A percentile compares a stretch with the other conserved stretches of the same genome.
phyloP scores from a whole-genome alignment of 1,140 invertebrate genomes.

The Ostrea denselamellosa region DNA sequence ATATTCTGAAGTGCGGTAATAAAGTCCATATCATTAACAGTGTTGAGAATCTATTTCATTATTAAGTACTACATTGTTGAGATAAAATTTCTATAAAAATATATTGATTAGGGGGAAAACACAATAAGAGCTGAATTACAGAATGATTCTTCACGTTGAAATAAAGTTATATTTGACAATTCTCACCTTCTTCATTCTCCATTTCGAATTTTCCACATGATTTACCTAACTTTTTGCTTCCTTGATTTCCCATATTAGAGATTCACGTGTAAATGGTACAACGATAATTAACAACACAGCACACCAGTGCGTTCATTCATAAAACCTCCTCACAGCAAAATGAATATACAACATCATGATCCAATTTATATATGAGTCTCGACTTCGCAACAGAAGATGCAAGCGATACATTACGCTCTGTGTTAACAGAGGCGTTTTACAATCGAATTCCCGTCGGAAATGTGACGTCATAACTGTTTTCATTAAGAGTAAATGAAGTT shows the following conservation, averaged over 20 bases:
- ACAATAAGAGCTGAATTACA: too few relatives aligned
- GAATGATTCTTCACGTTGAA: too few relatives aligned
- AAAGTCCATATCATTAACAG: too few relatives aligned
- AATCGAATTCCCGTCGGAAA: slow-evolving; percentile 11
- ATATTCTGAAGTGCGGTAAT: too few relatives aligned
- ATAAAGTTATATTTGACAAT: not conserved
- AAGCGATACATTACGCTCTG: not conserved
- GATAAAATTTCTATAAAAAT: too few relatives aligned
- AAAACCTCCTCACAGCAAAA: slow-evolving; percentile 4
- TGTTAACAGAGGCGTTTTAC: slow-evolving; percentile 20
- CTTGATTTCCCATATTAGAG: not conserved
- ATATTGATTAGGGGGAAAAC: too few relatives aligned
- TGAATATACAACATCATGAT: not conserved
- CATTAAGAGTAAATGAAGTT: too few relatives aligned
- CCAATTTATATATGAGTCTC: slow-evolving; percentile 11
- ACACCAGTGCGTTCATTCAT: slow-evolving; percentile 7
- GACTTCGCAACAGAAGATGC: slow-evolving; percentile 8
- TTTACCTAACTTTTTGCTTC: not conserved
- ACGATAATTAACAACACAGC: not conserved
- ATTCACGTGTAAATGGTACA: not conserved
- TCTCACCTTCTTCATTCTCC: not conserved
- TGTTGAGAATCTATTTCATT: too few relatives aligned
- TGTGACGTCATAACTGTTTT: slow-evolving; percentile 7
- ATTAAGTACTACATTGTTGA: too few relatives aligned
- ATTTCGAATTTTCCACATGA: slow-evolving; percentile 9